phyloP scores from a whole-genome alignment of 2,888 invertebrate species.

The Coelinius sp. region DNA sequence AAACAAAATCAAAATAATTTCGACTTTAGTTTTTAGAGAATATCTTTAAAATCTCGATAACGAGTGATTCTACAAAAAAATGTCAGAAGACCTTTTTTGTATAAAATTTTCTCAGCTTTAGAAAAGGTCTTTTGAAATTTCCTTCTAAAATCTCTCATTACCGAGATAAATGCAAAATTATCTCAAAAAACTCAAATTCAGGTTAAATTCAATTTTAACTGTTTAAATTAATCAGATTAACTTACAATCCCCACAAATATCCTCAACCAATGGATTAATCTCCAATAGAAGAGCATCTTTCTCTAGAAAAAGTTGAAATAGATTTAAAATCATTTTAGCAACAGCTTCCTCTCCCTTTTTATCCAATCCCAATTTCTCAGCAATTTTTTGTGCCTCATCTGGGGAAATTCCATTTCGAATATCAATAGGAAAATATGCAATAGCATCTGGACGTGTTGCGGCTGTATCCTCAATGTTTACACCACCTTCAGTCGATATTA shows the following conservation, averaged over 20 bases:
- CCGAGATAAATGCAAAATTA: neutral
- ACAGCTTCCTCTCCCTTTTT: constrained; percentile 78
- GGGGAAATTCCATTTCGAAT: constrained; percentile 82
- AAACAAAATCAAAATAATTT: too few species aligned
- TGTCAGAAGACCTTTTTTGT: too few species aligned
- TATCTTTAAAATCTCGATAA: too few species aligned
- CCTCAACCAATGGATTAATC: constrained; percentile 96
- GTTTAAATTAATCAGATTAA: neutral
- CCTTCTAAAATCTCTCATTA: too few species aligned
- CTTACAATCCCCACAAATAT: constrained; percentile 84
- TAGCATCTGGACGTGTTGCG: constrained; percentile 91
- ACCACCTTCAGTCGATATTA: constrained; percentile 97
- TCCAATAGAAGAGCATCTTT: constrained; percentile 93
- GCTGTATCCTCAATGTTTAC: constrained; percentile 98
- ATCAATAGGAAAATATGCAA: constrained; percentile 92
- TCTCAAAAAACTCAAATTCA: neutral
- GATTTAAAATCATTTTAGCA: constrained; percentile 82
- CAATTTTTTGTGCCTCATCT: constrained; percentile 81
- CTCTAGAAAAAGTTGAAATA: constrained; percentile 88
- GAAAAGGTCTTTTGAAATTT: too few species aligned
- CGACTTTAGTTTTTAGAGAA: too few species aligned
- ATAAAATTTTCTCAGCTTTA: too few species aligned
- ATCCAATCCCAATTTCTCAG: constrained; percentile 81
- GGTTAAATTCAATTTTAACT: neutral
- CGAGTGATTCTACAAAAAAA: too few species aligned